Evolutionary conservation across 2,113 vertebrate species (phyloP), one percentile per base, ranked within the genome.

Genomic region (Chinchilla lanigera): DNA sequence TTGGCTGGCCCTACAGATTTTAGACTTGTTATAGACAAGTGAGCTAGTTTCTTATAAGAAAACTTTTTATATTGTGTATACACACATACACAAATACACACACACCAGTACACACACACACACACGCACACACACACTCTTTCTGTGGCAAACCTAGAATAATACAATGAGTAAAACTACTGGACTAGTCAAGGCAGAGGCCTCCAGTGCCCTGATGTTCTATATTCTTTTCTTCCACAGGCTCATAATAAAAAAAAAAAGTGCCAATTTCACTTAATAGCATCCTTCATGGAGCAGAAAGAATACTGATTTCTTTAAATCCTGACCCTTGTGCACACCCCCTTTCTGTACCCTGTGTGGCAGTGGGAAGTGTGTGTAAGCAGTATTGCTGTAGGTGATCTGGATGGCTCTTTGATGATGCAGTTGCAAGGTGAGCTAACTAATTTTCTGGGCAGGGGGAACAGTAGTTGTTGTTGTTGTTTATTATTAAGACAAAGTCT

Each of bases 351-450:
- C 6, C 38, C 13, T 10, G 28, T 17, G 3, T 26, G 35, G 10
- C 33, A 19, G 10, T 3, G 44, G 28, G 52, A 44, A 58, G 60
- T 1, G 3, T 1, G 10, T 8, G 4, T 3, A 28, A 30, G 35
- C 35, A 14, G 0, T 10, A 9, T 30, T 7, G 11, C 3, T 11
- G 35, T 30, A 2, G 22, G 1, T 1, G 5, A 65, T 9, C 1
- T 4, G 13, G 38, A 26, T 9, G 67, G 17, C 35, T 33, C 16
- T 33, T 73, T 35, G 9, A 11, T 4, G 12, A 50, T 28, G 35
- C 1, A 1, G 4, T 35, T 26, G 35, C 35, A n/a, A 38, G 52
- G 9, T 20, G 33, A 91, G 17, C 5, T 50, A 19, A 33, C 28
- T 10, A 12, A 17, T 0, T 56, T 24, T 52, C 73, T 17, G 20